These are phyloP conservation scores for Dermochelys coriacea DNA, from an alignment of 2,797 vertebrate genomes.

Conservation along the genomic window DNA sequence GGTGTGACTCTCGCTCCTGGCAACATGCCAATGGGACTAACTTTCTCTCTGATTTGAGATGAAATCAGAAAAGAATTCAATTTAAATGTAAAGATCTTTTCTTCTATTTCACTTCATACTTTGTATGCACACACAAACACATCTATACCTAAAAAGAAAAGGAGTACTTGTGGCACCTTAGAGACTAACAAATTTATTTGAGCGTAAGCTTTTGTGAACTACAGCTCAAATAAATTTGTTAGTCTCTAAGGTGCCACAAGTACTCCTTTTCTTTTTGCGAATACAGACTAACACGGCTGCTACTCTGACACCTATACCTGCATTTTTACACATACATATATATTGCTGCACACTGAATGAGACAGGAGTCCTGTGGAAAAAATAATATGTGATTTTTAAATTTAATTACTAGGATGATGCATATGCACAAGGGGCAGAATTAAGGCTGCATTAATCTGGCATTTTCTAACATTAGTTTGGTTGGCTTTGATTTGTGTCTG, in stretches of 20 bases:
- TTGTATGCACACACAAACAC: rapidly evolving
- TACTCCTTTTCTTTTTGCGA: too few species aligned
- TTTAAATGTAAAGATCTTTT: not conserved
- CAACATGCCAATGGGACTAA: not conserved
- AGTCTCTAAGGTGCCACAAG: too few species aligned
- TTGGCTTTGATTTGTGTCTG: not conserved
- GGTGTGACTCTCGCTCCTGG: rapidly evolving
- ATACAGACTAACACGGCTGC: too few species aligned
- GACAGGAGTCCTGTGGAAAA: not conserved
- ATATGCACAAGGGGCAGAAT: rapidly evolving
- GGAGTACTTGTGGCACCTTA: too few species aligned
- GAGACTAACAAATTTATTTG: too few species aligned
- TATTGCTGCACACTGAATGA: rapidly evolving
- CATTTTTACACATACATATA: not conserved
- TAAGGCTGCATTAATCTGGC: rapidly evolving
- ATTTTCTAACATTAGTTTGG: not conserved
- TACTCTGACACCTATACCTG: rapidly evolving
- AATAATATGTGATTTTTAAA: rapidly evolving
- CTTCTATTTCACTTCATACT: rapidly evolving
- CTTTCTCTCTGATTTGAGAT: not conserved
- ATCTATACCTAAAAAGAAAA: too few species aligned
- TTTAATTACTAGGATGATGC: rapidly evolving
- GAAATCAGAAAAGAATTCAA: not conserved
- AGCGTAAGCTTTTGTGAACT: too few species aligned
- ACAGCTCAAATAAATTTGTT: too few species aligned